A percentile compares a stretch with the other conserved stretches of the same genome.
These are phyloP conservation scores for Monochamus saltuarius DNA, from an alignment of 1,140 invertebrate genomes.

Conservation along the genomic window DNA sequence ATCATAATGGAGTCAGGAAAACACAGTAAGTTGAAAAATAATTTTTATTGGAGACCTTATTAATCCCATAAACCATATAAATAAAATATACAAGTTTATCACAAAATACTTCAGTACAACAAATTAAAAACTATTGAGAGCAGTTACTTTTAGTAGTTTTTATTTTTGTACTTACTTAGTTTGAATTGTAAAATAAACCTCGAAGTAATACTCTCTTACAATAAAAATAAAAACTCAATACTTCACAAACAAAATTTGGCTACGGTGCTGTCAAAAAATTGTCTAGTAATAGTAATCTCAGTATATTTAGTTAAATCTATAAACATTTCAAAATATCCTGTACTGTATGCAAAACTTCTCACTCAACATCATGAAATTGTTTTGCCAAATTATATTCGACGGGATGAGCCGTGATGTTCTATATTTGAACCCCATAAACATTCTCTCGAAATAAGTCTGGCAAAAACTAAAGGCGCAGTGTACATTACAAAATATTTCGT, in stretches of 20 bases:
- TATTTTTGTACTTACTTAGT: conserved; percentile 33
- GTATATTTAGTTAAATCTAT: conserved; percentile 12
- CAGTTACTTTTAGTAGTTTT: conserved; percentile 12
- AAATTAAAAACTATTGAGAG: conserved; percentile 35
- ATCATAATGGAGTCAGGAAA: no score
- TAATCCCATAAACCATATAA: conserved; percentile 50
- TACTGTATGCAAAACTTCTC: no score
- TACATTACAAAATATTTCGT: no score
- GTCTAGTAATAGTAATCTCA: conserved; percentile 17
- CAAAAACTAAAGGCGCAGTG: no score
- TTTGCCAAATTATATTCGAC: no score
- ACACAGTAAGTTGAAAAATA: conserved; percentile 36
- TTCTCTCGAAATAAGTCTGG: no score
- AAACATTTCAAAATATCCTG: background rate
- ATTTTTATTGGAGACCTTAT: conserved; percentile 48
- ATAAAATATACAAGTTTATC: conserved; percentile 49
- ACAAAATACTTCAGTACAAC: conserved; percentile 51
- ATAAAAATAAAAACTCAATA: conserved; percentile 1
- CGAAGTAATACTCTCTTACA: conserved; percentile 11
- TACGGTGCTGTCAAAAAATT: conserved; percentile 14
- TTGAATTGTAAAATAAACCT: conserved; percentile 18
- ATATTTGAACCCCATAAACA: no score
- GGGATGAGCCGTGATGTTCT: no score
- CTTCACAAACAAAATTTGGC: conserved; percentile 1
- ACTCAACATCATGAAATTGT: no score